Percentiles rank a stretch among this genome's conserved stretches.
These are phyloP conservation scores for Salpingus planirostris DNA, from an alignment of 2,888 invertebrate species.

Conservation along the genomic window DNA sequence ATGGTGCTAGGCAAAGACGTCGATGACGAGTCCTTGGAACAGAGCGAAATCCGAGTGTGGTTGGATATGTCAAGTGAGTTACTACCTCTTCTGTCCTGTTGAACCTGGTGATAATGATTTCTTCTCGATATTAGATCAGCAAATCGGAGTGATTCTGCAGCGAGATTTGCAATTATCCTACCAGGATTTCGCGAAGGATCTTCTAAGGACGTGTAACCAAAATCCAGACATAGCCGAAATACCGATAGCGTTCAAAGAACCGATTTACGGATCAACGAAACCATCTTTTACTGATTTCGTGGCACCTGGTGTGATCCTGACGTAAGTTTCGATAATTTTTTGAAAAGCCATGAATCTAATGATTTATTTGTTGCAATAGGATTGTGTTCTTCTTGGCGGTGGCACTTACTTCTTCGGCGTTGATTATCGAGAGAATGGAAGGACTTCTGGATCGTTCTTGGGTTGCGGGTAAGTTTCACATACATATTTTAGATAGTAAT, in stretches of 20 bases:
- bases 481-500: no score
- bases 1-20: slow-evolving; percentile 72
- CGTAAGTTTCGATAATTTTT: no score
- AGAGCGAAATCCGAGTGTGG: slow-evolving; percentile 82
- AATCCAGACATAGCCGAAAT: slow-evolving; percentile 83
- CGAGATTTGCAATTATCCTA: slow-evolving; percentile 79
- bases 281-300: slow-evolving; percentile 95
- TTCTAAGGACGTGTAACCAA: slow-evolving; percentile 63
- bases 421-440: slow-evolving; percentile 86
- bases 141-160: slow-evolving; percentile 84
- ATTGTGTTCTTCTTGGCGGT: slow-evolving; percentile 96
- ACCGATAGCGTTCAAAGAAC: slow-evolving; percentile 80
- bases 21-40: slow-evolving; percentile 78
- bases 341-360: neutral
- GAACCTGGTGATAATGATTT: neutral
- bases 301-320: slow-evolving; percentile 89
- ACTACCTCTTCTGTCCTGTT: neutral
- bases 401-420: slow-evolving; percentile 83
- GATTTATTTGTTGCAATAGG: slow-evolving; percentile 46
- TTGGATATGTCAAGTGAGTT: slow-evolving; percentile 80
- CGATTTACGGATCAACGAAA: slow-evolving; percentile 79
- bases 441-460: slow-evolving; percentile 86
- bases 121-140: slow-evolving; percentile 58
- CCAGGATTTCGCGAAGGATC: slow-evolving; percentile 70
- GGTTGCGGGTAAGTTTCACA: slow-evolving; percentile 62